Conservation (phyloP, 2,888 invertebrate species). For the Drosophila picticornis region DNA sequence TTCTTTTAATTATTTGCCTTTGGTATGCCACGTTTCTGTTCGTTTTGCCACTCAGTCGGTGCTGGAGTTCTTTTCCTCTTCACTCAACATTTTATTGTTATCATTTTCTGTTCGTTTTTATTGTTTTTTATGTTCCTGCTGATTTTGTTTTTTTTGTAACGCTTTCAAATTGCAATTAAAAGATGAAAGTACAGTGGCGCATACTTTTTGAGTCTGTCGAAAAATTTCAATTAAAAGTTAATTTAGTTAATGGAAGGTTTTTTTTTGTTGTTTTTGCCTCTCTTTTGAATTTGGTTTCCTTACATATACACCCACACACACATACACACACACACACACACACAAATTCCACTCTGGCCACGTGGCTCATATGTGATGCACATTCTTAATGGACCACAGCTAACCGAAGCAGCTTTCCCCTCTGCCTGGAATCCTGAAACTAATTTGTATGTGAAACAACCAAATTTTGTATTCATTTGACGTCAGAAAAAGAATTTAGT, state of each 20-base stretch:
- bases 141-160: constrained; percentile 7
- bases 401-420: neutral
- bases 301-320: constrained; percentile 2
- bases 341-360: constrained; percentile 13
- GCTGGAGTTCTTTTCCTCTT: neutral
- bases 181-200: constrained; percentile 53
- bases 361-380: constrained; percentile 56
- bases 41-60: constrained; percentile 5
- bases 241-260: constrained; percentile 76
- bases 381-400: constrained; percentile 6
- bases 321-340: neutral
- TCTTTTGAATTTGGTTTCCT: constrained; percentile 53
- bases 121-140: constrained; percentile 8
- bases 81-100: constrained; percentile 15
- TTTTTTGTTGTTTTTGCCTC: constrained; percentile 11
- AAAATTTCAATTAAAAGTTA: constrained; percentile 79
- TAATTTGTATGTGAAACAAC: constrained; percentile 27
- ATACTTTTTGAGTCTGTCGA: constrained; percentile 50
- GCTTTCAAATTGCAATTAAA: constrained; percentile 61
- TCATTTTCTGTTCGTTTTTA: constrained; percentile 3
- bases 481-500: neutral
- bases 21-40: constrained; percentile 2
- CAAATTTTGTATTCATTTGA: constrained; percentile 37
- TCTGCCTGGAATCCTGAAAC: neutral
- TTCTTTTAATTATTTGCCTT: constrained; percentile 5